These are phyloP conservation scores for Leistus spinibarbis DNA, from an alignment of 2,888 invertebrate genomes.

Conservation along the genomic window DNA sequence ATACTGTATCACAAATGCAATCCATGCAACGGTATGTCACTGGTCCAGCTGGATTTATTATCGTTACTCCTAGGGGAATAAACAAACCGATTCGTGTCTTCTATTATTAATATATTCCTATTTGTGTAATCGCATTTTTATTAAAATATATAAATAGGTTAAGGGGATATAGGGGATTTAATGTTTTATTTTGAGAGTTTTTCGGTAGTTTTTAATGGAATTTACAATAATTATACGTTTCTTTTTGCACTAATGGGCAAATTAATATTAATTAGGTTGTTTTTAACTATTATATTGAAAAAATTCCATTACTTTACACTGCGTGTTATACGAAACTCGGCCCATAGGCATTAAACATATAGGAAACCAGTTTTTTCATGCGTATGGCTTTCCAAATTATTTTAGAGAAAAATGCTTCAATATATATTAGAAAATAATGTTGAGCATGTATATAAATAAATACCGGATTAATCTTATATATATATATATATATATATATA, in stretches of 20 bases:
- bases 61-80: constrained; percentile 8
- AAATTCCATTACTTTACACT: not conserved
- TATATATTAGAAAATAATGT: too few species aligned
- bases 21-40: constrained; percentile 41
- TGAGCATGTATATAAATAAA: too few species aligned
- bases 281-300: not conserved
- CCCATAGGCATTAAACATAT: too few species aligned
- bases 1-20: constrained; percentile 43
- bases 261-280: not conserved
- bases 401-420: too few species aligned
- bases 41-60: constrained; percentile 18
- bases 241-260: not conserved
- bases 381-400: too few species aligned
- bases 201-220: not conserved
- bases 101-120: not conserved
- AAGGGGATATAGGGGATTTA: too few species aligned
- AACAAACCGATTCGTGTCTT: not conserved
- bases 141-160: too few species aligned
- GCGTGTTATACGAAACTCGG: too few species aligned
- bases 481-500: too few species aligned
- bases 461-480: too few species aligned
- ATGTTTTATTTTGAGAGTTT: too few species aligned
- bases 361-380: too few species aligned
- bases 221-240: not conserved
- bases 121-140: not conserved